Conservation (phyloP, 1,140 invertebrate genomes). For the Pogonomyrmex barbatus region DNA sequence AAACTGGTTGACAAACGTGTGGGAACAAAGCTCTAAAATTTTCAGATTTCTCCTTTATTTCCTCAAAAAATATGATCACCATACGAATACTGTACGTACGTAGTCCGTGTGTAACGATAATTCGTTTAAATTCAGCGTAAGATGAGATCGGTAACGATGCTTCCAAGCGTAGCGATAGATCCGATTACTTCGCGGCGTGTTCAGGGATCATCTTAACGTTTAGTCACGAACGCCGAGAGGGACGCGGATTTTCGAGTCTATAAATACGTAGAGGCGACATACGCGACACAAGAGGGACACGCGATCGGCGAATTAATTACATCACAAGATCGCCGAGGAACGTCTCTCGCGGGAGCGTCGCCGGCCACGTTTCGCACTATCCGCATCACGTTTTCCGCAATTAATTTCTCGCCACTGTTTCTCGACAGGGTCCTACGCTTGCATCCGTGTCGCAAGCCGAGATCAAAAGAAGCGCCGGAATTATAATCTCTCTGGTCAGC, state of each 20-base stretch:
- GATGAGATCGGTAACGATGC: background rate
- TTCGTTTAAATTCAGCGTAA: constrained; percentile 63
- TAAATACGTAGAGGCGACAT: constrained; percentile 53
- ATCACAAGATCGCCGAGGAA: background rate
- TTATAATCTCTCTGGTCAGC: background rate
- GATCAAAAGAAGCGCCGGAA: background rate
- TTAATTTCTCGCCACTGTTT: background rate
- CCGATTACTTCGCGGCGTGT: constrained; percentile 56
- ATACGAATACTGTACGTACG: background rate
- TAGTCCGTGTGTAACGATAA: constrained; percentile 19
- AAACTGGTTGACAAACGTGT: too few relatives aligned
- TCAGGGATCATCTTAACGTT: constrained; percentile 47
- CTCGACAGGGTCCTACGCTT: background rate
- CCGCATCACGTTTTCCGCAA: background rate
- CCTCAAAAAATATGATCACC: too few relatives aligned
- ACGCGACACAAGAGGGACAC: constrained; percentile 24
- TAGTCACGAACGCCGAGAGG: background rate
- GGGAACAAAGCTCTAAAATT: too few relatives aligned
- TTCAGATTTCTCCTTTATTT: too few relatives aligned
- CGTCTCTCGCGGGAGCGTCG: background rate
- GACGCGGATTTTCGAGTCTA: constrained; percentile 36
- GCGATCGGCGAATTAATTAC: constrained; percentile 44
- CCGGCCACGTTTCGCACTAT: background rate
- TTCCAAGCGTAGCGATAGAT: constrained; percentile 44
- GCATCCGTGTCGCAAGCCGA: background rate